Percentiles rank a stretch among this genome's conserved stretches.
phyloP scores from a whole-genome alignment of 2,888 invertebrate genomes.

The Bruchidius siliquastri region DNA sequence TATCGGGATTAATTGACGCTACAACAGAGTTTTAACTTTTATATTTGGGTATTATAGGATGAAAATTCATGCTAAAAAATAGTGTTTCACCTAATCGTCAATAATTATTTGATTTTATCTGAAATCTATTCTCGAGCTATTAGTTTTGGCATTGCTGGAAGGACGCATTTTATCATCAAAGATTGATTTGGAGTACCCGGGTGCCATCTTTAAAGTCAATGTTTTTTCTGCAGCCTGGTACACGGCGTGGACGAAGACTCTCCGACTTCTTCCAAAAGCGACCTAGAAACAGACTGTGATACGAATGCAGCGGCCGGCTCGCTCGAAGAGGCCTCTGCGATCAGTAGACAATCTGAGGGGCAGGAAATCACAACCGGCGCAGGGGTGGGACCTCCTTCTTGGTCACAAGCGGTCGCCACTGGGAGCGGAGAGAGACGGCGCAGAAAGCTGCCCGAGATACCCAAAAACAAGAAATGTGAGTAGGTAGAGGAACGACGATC shows the following conservation, averaged over 20 bases:
- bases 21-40: no score
- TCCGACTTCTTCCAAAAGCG: slow-evolving; percentile 72
- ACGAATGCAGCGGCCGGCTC: slow-evolving; percentile 20
- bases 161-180: no score
- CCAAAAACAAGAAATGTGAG: slow-evolving; percentile 83
- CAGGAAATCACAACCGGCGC: slow-evolving; percentile 2
- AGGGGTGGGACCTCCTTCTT: slow-evolving; percentile 18
- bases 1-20: no score
- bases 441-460: slow-evolving; percentile 83
- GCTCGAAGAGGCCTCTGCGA: not conserved
- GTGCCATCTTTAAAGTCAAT: not conserved
- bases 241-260: slow-evolving; percentile 82
- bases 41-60: no score
- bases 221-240: slow-evolving; percentile 60
- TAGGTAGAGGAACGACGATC: slow-evolving; percentile 5
- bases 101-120: no score
- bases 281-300: slow-evolving; percentile 55
- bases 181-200: no score
- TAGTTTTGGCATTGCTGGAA: no score
- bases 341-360: slow-evolving; percentile 13
- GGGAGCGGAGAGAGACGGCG: slow-evolving; percentile 59
- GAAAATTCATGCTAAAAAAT: no score
- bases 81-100: no score
- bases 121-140: no score
- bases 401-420: slow-evolving; percentile 10